Conservation (phyloP, 2,113 vertebrate species). For the Talpa occidentalis region DNA sequence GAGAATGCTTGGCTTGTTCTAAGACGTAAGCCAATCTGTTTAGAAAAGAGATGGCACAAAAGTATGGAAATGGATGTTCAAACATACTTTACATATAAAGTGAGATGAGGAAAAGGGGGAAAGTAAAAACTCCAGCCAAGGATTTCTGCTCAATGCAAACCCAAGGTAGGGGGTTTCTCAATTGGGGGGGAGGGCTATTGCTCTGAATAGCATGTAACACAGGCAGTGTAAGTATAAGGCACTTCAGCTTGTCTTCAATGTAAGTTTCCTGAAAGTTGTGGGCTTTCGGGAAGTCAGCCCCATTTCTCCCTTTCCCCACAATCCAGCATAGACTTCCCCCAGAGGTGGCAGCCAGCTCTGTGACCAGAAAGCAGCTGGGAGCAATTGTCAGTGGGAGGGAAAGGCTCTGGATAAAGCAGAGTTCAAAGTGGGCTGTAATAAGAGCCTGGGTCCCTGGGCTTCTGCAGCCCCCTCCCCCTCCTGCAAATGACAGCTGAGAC, state of each 20-base stretch:
- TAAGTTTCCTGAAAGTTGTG: slow-evolving; percentile 42
- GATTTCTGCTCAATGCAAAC: slow-evolving; percentile 21
- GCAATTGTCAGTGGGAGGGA: slow-evolving; percentile 5
- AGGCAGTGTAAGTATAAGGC: background rate
- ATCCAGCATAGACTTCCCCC: background rate
- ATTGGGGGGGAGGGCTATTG: background rate
- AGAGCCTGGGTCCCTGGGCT: slow-evolving; percentile 38
- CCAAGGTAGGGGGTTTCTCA: background rate
- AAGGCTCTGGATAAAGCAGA: slow-evolving; percentile 58
- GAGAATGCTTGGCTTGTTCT: slow-evolving; percentile 27
- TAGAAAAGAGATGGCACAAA: background rate
- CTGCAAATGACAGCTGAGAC: slow-evolving; percentile 74
- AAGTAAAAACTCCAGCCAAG: slow-evolving; percentile 20
- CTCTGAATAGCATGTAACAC: background rate
- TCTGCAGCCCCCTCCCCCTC: background rate
- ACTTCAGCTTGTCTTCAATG: background rate
- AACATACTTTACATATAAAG: background rate
- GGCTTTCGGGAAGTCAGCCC: slow-evolving; percentile 5
- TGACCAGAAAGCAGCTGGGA: slow-evolving; percentile 50
- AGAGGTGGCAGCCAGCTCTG: slow-evolving; percentile 6
- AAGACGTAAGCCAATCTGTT: background rate
- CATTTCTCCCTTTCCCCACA: background rate
- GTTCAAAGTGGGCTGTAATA: slow-evolving; percentile 65
- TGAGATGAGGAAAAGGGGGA: background rate
- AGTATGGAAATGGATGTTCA: background rate